phyloP scores from a whole-genome alignment of 1,140 invertebrate genomes.

The Drosophila sp. region DNA sequence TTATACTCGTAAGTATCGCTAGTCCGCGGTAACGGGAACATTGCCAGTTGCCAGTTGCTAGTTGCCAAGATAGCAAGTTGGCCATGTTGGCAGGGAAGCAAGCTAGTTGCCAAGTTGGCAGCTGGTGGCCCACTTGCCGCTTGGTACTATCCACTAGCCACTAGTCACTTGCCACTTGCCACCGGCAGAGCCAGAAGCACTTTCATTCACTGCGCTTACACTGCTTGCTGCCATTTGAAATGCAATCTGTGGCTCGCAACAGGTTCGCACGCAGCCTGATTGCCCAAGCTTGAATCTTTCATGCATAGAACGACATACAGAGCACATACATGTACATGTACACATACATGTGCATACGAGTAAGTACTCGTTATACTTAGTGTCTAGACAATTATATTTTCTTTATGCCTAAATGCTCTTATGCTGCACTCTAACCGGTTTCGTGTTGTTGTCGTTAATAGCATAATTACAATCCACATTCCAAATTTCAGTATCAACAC shows the following conservation, averaged over 20 bases:
- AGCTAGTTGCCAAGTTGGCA: slow-evolving; percentile 13
- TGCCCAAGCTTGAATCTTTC: slow-evolving; percentile 41
- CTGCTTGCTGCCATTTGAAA: slow-evolving; percentile 29
- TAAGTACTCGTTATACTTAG: slow-evolving; percentile 16
- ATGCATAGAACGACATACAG: slow-evolving; percentile 36
- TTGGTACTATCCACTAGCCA: slow-evolving; percentile 14
- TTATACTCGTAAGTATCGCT: slow-evolving; percentile 36
- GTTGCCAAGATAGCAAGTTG: slow-evolving; percentile 5
- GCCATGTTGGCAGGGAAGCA: slow-evolving; percentile 22
- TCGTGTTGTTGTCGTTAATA: slow-evolving; percentile 11
- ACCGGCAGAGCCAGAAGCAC: slow-evolving; percentile 38
- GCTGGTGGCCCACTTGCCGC: slow-evolving; percentile 45
- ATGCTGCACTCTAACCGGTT: slow-evolving; percentile 26
- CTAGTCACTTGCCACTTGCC: slow-evolving; percentile 28
- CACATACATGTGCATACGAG: background rate
- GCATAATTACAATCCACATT: slow-evolving; percentile 17
- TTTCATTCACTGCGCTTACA: slow-evolving; percentile 29
- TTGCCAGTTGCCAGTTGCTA: background rate
- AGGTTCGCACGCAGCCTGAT: slow-evolving; percentile 47
- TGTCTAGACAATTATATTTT: slow-evolving; percentile 33
- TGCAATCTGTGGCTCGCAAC: slow-evolving; percentile 26
- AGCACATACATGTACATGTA: background rate
- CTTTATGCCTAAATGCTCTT: slow-evolving; percentile 22
- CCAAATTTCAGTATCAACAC: slow-evolving; percentile 20
- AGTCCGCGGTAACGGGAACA: slow-evolving; percentile 28